Base-by-base conservation (phyloP, 30 jellyfish, hydroid and myxozoan species). In the Pelagia noctiluca region DNA sequence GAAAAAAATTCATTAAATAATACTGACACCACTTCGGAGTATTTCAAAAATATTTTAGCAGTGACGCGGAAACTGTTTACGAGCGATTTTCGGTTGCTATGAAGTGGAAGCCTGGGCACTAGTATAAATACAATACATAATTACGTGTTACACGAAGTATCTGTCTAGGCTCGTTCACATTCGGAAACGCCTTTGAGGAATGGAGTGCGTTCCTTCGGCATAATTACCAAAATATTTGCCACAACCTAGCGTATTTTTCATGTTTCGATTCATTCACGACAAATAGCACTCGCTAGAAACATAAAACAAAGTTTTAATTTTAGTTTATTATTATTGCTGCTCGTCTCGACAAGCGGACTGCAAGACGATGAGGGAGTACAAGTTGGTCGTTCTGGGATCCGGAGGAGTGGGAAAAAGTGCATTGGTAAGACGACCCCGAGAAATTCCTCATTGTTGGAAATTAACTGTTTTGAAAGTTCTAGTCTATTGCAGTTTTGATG, bases 371-470 rank as follows among this genome's bases (percentile, higher is more conserved):
- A 85, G 99, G 82, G 99, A 94, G 49, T 88, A 88, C 78, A 94
- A 94, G 68, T 53, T 94, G 67, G 99, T 94, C 47, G 99, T 94
- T 42, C 84, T 94, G 23, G 99, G 99, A 29, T 89, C 99, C 21
- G 99, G 97, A 22, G 99, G 99, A 88, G 99, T 94, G n/a, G 99
- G 99, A 78, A 94, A 94, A 76, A 82, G 97, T 88, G 97, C 97
- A 4, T 75, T 89, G 97, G 99, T 94, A 61, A 88, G 99, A 35
- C 3, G 25, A 3, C 4, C 31, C 25, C 0, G 28, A 29, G 29
- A 25, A 64, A 23, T 28, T 8, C 23, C 23, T 23, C n/a, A 50
- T 28, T n/a, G n/a, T n/a, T n/a, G n/a, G n/a, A n/a, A n/a, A n/a
- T n/a, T n/a, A n/a, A n/a, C n/a, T n/a, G n/a, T n/a, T n/a, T n/a